Percentiles rank a stretch among this genome's conserved stretches.
Evolutionary conservation across 2,888 invertebrate genomes (phyloP).

Genomic region (Phengaris alcon): DNA sequence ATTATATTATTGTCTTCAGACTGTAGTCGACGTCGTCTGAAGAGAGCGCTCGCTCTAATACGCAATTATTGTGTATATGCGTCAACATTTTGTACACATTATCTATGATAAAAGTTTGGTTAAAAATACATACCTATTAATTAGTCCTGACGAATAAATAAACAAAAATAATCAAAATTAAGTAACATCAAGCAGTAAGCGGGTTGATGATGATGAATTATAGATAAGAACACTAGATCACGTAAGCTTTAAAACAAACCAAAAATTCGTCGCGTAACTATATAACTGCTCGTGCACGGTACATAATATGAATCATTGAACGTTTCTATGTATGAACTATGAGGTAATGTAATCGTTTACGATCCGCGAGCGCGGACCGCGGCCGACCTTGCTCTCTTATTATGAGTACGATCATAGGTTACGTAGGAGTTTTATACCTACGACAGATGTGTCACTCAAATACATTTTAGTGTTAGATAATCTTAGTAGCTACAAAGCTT

Average conservation of each 20-base stretch:
- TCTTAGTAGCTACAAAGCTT: neutral
- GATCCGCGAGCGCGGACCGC: constrained; percentile 44
- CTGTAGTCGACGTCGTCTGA: too few relatives aligned
- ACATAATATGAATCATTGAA: constrained; percentile 12
- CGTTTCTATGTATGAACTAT: neutral
- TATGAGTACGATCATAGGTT: constrained; percentile 51
- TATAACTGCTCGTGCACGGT: neutral
- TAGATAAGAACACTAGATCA: too few relatives aligned
- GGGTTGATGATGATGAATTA: too few relatives aligned
- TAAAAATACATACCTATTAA: too few relatives aligned
- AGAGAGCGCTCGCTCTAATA: too few relatives aligned
- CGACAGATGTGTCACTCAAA: constrained; percentile 31
- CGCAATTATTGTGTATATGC: too few relatives aligned
- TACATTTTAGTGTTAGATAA: neutral
- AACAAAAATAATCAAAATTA: too few relatives aligned
- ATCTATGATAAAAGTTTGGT: too few relatives aligned
- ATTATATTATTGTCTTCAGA: too few relatives aligned
- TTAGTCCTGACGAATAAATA: too few relatives aligned
- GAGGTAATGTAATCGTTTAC: constrained; percentile 22
- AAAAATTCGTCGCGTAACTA: neutral
- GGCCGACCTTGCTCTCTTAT: constrained; percentile 63
- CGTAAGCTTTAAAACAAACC: neutral
- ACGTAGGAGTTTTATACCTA: constrained; percentile 36
- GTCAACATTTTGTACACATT: too few relatives aligned
- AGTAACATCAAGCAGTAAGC: too few relatives aligned